These are phyloP conservation scores for Gymnosoma rotundatum DNA, from an alignment of 2,888 invertebrate genomes.

Conservation along the genomic window DNA sequence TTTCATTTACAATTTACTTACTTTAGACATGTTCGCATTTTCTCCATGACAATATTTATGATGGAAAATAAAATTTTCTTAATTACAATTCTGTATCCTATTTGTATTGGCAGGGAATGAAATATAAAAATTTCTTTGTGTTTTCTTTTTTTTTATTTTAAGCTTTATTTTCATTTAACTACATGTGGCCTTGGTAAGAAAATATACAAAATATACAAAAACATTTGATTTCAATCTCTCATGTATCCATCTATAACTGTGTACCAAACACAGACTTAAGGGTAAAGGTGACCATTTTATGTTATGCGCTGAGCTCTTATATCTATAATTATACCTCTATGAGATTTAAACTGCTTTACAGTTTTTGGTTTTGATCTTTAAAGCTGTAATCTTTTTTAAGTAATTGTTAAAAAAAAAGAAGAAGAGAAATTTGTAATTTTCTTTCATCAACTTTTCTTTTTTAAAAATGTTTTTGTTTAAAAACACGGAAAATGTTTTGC, in stretches of 20 bases:
- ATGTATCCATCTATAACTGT: not conserved
- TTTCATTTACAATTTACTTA: conserved; percentile 22
- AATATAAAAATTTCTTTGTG: not conserved
- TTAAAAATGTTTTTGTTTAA: too few relatives aligned
- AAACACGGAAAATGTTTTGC: too few relatives aligned
- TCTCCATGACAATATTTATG: conserved; percentile 59
- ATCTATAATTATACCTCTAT: too few relatives aligned
- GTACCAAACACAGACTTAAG: too few relatives aligned
- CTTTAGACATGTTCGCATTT: conserved; percentile 35
- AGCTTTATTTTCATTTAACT: not conserved
- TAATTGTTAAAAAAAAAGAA: too few relatives aligned
- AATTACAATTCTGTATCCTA: not conserved
- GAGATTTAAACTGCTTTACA: too few relatives aligned
- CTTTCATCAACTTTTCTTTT: too few relatives aligned
- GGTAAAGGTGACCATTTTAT: conserved; percentile 45
- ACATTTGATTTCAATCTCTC: conserved; percentile 62
- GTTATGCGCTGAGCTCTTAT: too few relatives aligned
- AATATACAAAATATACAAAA: conserved; percentile 9
- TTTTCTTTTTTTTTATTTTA: too few relatives aligned
- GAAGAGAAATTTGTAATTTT: too few relatives aligned
- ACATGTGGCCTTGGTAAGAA: conserved; percentile 52
- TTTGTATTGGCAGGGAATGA: not conserved
- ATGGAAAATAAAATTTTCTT: conserved; percentile 15
- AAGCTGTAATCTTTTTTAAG: too few relatives aligned
- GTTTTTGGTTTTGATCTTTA: too few relatives aligned